Evolutionary conservation across 2,888 invertebrate species (phyloP), one percentile per base, ranked within the genome.

Genomic region (Sympetrum striolatum): DNA sequence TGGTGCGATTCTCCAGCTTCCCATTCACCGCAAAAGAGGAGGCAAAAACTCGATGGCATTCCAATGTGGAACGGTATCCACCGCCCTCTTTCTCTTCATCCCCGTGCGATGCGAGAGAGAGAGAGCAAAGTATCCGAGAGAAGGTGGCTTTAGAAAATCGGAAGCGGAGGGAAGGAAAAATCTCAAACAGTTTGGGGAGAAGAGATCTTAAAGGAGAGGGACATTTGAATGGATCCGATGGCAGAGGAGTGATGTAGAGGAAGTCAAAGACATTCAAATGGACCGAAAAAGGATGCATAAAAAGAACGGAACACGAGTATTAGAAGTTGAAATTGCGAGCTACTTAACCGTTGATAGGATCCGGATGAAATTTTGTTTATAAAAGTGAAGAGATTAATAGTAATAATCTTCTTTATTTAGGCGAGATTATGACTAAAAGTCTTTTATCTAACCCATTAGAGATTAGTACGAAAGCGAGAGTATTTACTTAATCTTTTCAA

Each of bases 131-230:
- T 73, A 31, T 73, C 31, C 73, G 25, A 53, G 48, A 48, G 48
- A 81, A 81, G 81, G 48, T 25, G 48, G 81, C 81, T n/a, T 48
- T 25, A 81, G 81, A 81, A 81, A 81, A 81, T 81, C 81, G 81
- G 53, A 73, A 12, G 15, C n/a, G 22, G n/a, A n/a, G 25, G n/a
- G 10, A 8, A 14, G 6, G 14, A 25, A 31, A 73, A 73, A 31
- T 73, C 31, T 14, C 73, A 73, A 15, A 73, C 31, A 31, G 12
- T 73, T 73, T 73, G 3, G 73, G 31, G 25, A 73, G 73, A 73
- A 25, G 18, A n/a, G 73, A 73, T 31, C 73, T 31, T 31, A 73
- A 31, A 14, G 73, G 73, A 73, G 15, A 53, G 53, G 18, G 53
- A 53, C 53, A 53, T 53, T 53, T 18, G 53, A 53, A 31, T 73